Evolutionary conservation across 2,113 vertebrate genomes (phyloP), one percentile per base, ranked within the genome.

Genomic region (Tauraco erythrolophus): DNA sequence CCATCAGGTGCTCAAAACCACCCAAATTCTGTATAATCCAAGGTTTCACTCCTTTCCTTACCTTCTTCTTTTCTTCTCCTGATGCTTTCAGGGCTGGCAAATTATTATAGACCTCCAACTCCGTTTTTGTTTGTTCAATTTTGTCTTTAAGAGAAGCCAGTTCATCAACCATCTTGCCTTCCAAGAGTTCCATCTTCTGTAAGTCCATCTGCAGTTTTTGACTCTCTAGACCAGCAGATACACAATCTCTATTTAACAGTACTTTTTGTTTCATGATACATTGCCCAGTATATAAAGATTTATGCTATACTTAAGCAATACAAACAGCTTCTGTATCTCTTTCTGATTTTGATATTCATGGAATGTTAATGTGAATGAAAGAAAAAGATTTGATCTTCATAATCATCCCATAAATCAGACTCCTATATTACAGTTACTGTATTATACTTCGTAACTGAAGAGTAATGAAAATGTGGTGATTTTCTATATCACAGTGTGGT

Each of bases 121-220:
- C 99, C 6, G 88, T 53, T 64, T 98, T 99, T 96, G 99, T 99
- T 89, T 98, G 97, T 88, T 98, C 97, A 65, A 99, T 98, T 64
- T 98, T 99, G 82, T 98, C 98, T 97, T 99, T 99, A 84, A 99
- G 98, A 92, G 96, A 98, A 88, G 97, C 94, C 31, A 99, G 98
- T 92, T 99, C 99, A 30, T 98, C 96, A 11, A 88, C 94, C 97
- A 99, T 99, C 97, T 99, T 99, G 89, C 98, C 98, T 91, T 99
- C 99, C 88, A 99, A 94, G 84, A 99, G 98, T 72, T 99, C 99
- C 95, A 99, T 99, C 97, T 99, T 99, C 98, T 99, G 99, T 56
- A 99, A 98, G 97, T 99, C 99, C 97, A 99, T 98, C 94, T 99
- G 99, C 53, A 99, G 97, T 70, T 98, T 98, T 23, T 99, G 98